These are phyloP conservation scores for Plecturocebus donacophilus DNA, from an alignment of 2,113 vertebrate genomes.

Conservation along the genomic window DNA sequence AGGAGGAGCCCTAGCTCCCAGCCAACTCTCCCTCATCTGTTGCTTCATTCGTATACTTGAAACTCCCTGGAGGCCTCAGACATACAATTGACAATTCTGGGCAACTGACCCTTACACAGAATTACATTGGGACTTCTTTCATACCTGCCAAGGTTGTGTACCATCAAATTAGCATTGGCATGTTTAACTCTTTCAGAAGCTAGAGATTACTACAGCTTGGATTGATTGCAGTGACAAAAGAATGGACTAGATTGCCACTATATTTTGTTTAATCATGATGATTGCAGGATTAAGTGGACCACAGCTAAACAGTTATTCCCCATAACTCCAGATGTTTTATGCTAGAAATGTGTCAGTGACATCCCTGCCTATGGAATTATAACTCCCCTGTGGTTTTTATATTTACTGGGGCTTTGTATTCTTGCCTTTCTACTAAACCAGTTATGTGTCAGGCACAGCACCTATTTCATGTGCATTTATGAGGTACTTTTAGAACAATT, in stretches of 20 bases:
- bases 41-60: slow-evolving; percentile 32
- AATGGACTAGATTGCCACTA: not conserved
- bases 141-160: slow-evolving; percentile 13
- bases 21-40: not conserved
- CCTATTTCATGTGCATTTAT: slow-evolving; percentile 35
- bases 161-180: not conserved
- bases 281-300: slow-evolving; percentile 29
- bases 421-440: slow-evolving; percentile 27
- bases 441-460: not conserved
- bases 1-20: not conserved
- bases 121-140: slow-evolving; percentile 15
- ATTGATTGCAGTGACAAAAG: not conserved
- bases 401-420: slow-evolving; percentile 37
- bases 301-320: not conserved
- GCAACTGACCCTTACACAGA: slow-evolving; percentile 8
- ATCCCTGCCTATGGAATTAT: slow-evolving; percentile 1
- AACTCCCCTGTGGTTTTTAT: not conserved
- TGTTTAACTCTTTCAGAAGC: slow-evolving; percentile 20
- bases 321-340: slow-evolving; percentile 29
- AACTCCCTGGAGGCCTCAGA: not conserved
- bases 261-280: slow-evolving; percentile 30
- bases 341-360: not conserved
- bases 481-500: slow-evolving; percentile 41
- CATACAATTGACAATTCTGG: slow-evolving; percentile 30
- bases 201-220: not conserved